A percentile compares a stretch with the other conserved stretches of the same genome.
phyloP scores from a whole-genome alignment of 2,888 invertebrate genomes.

The Drosophila anomelani region DNA sequence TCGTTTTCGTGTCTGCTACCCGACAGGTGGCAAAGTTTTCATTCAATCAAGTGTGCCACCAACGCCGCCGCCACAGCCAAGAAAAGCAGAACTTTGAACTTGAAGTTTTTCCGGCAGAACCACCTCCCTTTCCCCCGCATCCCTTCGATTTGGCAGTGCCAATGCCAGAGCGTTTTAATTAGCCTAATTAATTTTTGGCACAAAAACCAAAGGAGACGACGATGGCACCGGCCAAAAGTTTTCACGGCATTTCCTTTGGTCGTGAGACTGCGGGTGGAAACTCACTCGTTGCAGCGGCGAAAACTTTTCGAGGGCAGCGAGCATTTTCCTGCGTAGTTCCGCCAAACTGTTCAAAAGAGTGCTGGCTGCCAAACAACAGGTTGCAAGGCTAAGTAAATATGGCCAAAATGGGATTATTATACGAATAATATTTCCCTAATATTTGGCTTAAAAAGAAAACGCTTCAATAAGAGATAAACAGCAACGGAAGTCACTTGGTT shows the following conservation, averaged over 20 bases:
- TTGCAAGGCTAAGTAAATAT: not conserved
- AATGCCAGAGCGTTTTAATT: slow-evolving; percentile 67
- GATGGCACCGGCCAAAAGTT: slow-evolving; percentile 18
- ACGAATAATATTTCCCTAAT: not conserved
- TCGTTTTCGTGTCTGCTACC: not conserved
- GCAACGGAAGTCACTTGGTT: not conserved
- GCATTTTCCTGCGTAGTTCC: slow-evolving; percentile 23
- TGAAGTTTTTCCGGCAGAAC: slow-evolving; percentile 50
- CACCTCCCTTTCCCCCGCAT: not conserved
- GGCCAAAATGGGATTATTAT: not conserved
- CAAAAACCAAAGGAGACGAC: slow-evolving; percentile 33
- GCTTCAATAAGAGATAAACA: not conserved
- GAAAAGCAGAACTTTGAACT: slow-evolving; percentile 69
- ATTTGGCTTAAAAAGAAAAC: not conserved
- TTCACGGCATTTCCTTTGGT: slow-evolving; percentile 11
- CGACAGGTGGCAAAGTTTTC: slow-evolving; percentile 69
- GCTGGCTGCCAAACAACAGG: slow-evolving; percentile 32
- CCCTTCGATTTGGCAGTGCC: slow-evolving; percentile 3
- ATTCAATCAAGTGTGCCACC: slow-evolving; percentile 66
- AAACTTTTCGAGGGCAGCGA: slow-evolving; percentile 18
- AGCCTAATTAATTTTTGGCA: slow-evolving; percentile 76
- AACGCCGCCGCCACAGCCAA: not conserved
- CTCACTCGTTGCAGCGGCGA: slow-evolving; percentile 15
- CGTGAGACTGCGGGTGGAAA: slow-evolving; percentile 4
- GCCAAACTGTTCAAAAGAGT: slow-evolving; percentile 9